Evolutionary conservation across 2,113 vertebrate genomes (phyloP), one percentile per base, ranked within the genome.

Genomic region (Cygnus buccinator): DNA sequence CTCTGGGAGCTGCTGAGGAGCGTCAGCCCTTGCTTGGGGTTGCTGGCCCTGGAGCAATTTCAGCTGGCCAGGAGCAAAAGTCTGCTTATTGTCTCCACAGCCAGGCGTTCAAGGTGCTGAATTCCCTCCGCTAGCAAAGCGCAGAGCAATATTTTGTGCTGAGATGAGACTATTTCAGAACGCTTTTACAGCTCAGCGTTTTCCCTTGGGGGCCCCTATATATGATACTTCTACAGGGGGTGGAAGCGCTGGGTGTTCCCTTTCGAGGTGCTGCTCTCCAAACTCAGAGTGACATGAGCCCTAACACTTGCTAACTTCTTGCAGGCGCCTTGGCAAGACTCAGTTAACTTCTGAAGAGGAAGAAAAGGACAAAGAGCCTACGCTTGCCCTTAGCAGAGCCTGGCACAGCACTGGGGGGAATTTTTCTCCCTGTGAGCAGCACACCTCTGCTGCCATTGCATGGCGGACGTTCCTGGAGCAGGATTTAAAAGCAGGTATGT

Each of bases 1-100:
- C 31, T 2, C 43, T 19, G 50, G 22, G 50, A 11, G 41, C 62
- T 81, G 88, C 59, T 1, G 8, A 31, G 73, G 62, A 82, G 33
- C 4, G 3, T 35, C 70, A 52, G 70, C 73, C 19, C 0, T n/a
- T 57, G 84, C 0, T n/a, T 57, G 84, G 84, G 73, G 87, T 39
- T 0, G 0, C 72, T 81, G 59, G 41, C 0, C 4, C 74, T 83
- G 84, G 86, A 89, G 70, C 58, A 41, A 41, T 72, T 96, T 95
- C 94, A 94, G 65, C 77, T 93, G 93, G 39, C 84, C 78, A 50
- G 77, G 62, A 91, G 58, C 66, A 66, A 70, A 73, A 70, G 67
- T 82, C 81, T 89, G 89, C 67, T 93, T 92, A 72, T 89, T 93
- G 91, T 87, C 74, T 94, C 77, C 10, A 17, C 74, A 92, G 57